Percentiles rank a stretch among this genome's conserved stretches.
These are phyloP conservation scores for Hydropsyche tenuis DNA, from an alignment of 1,140 invertebrate genomes.

Conservation along the genomic window DNA sequence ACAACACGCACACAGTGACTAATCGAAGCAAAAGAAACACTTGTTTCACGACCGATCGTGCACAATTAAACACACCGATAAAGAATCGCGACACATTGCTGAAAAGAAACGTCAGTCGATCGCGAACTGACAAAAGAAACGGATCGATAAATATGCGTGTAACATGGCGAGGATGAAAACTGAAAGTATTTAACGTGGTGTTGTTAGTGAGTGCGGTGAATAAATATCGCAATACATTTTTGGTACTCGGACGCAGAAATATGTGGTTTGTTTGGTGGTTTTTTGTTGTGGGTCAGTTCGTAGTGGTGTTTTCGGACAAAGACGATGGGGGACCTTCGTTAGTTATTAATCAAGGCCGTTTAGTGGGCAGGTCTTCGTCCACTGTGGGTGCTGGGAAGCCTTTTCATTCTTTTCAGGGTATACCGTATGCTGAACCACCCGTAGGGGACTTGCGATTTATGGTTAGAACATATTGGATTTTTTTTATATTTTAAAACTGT, in stretches of 20 bases:
- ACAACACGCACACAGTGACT: not conserved
- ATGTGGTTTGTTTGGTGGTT: not conserved
- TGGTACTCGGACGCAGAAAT: not conserved
- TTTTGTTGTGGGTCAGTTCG: not conserved
- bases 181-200: too few relatives aligned
- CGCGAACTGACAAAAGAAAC: not conserved
- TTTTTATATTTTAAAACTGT: too few relatives aligned
- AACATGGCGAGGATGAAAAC: too few relatives aligned
- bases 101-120: not conserved
- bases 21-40: slow-evolving; percentile 22
- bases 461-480: slow-evolving; percentile 47
- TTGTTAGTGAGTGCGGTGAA: too few relatives aligned
- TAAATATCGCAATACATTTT: too few relatives aligned
- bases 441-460: slow-evolving; percentile 68
- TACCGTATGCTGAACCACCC: slow-evolving; percentile 74
- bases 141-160: not conserved
- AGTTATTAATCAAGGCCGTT: slow-evolving; percentile 38
- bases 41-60: slow-evolving; percentile 28
- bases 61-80: slow-evolving; percentile 33
- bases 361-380: slow-evolving; percentile 33
- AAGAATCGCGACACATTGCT: not conserved
- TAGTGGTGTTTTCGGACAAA: not conserved
- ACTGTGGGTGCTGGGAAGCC: slow-evolving; percentile 43
- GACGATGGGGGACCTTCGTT: slow-evolving; percentile 2
- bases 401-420: slow-evolving; percentile 62